Evolutionary conservation across 2,113 vertebrate genomes (phyloP), one percentile per base, ranked within the genome.

Genomic region (Orientallactaga bullata): DNA sequence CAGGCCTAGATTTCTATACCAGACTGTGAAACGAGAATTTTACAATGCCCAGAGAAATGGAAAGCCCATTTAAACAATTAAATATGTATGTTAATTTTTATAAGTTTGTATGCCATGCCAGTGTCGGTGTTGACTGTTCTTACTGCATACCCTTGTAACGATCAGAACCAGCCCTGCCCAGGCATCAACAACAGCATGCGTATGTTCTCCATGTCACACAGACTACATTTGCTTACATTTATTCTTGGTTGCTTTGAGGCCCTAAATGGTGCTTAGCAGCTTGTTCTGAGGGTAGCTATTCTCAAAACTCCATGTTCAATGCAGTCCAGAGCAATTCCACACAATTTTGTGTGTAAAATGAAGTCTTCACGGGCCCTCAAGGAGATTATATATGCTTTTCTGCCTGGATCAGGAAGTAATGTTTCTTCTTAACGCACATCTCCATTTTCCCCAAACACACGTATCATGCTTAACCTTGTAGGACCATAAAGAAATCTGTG

Each of bases 371-470:
- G 82, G 85, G 78, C 81, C 83, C 72, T 66, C 0, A 37, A 96
- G 28, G 79, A 97, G 97, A 97, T 97, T 85, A 97, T 63, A 66
- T 93, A 69, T 83, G 61, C 71, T 30, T 0, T 66, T 85, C 83
- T 94, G 72, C 90, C 94, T 85, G 82, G 73, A 85, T 58, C 7
- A 94, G 94, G 96, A 91, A 91, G 73, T 72, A 87, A 92, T 85
- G 17, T 94, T 96, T 95, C 91, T 60, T 94, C 76, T 95, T 76
- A 90, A 26, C 61, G 47, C 10, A 0, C 82, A 73, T 93, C 87
- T 95, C 87, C 94, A 91, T 97, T 94, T 95, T 80, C 68, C 81
- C 91, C 76, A 84, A 93, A 89, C n/a, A 55, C 66, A 69, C 92
- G 72, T 89, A 90, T 82, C 80, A 89, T 8, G 10, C 60, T 93